phyloP scores from a whole-genome alignment of 1,140 invertebrate species.

The Euglossa dilemma region DNA sequence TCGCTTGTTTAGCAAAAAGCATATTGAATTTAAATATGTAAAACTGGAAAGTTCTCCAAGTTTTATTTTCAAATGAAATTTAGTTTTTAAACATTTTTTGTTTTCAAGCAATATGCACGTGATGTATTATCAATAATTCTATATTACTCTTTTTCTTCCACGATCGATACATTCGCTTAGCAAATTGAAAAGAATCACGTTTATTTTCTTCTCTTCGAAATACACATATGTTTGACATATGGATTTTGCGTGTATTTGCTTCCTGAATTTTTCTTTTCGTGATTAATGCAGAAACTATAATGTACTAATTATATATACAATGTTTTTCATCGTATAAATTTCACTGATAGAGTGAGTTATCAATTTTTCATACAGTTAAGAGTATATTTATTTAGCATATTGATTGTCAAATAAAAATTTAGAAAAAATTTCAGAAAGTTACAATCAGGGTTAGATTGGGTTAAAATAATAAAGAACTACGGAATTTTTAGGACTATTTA shows the following conservation, averaged over 20 bases:
- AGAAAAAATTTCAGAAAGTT: too few species aligned
- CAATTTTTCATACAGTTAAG: too few species aligned
- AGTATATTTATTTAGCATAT: too few species aligned
- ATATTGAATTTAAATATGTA: constrained; percentile 12
- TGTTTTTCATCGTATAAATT: too few species aligned
- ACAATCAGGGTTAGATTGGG: too few species aligned
- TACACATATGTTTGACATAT: background rate
- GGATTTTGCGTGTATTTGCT: background rate
- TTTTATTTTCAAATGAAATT: background rate
- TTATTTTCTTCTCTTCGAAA: background rate
- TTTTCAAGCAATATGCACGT: background rate
- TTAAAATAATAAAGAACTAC: too few species aligned
- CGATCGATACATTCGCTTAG: background rate
- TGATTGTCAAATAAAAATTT: too few species aligned
- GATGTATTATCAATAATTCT: background rate
- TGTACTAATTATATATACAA: too few species aligned
- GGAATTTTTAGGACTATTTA: too few species aligned
- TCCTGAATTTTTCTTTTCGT: background rate
- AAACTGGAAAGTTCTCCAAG: background rate
- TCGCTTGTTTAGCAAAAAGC: background rate
- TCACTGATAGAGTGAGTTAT: too few species aligned
- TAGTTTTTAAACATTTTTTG: background rate
- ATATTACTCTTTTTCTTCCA: background rate
- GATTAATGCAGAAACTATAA: too few species aligned
- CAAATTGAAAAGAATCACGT: background rate